Base-by-base conservation (phyloP, 2,797 vertebrate species). In the Threskiornis aethiopicus region DNA sequence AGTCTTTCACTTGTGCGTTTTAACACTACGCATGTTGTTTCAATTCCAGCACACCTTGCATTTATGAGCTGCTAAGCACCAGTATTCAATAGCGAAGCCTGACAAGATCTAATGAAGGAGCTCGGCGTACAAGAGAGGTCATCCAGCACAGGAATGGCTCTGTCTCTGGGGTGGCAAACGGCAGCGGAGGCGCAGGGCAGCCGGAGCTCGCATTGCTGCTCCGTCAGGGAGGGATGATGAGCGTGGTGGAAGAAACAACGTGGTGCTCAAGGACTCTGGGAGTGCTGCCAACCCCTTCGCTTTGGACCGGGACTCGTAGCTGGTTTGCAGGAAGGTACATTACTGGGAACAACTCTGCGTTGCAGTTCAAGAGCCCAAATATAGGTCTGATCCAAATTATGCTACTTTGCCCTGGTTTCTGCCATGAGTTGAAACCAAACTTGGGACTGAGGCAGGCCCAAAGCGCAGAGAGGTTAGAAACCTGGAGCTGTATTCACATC, bases 81-180 rank as follows among this genome's bases (percentile, higher is more conserved):
- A 6, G 9, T 4, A 9, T 18, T 46, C 35, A 4, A 2, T 2
- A 28, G 14, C 4, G 20, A 37, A 79, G n/a, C 75, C 49, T 6
- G 8, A 7, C 22, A 4, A 11, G 73, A 18, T 4, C 18, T 15
- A 18, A 29, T 0, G 0, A 3, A 64, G 65, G 70, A 84, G 54
- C 71, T 52, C 1, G 4, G 46, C 2, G 29, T 7, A 1, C 21
- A 10, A 20, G 22, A 64, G 33, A 4, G 0, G 0, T 1, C 44
- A 24, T 5, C 52, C 21, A n/a, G 90, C 7, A 0, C 25, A 37
- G 84, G 42, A 44, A 8, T 3, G 11, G 58, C 9, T 49, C 64
- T 5, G 13, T 6, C 44, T 13, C 52, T 1, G 11, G 37, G 57
- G 25, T 54, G 66, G 28, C 22, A 55, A 44, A 24, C 0, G 9